Percentiles rank a stretch among this genome's conserved stretches.
These are phyloP conservation scores for Apodemus speciosus DNA, from an alignment of 2,113 vertebrate genomes.

Conservation along the genomic window DNA sequence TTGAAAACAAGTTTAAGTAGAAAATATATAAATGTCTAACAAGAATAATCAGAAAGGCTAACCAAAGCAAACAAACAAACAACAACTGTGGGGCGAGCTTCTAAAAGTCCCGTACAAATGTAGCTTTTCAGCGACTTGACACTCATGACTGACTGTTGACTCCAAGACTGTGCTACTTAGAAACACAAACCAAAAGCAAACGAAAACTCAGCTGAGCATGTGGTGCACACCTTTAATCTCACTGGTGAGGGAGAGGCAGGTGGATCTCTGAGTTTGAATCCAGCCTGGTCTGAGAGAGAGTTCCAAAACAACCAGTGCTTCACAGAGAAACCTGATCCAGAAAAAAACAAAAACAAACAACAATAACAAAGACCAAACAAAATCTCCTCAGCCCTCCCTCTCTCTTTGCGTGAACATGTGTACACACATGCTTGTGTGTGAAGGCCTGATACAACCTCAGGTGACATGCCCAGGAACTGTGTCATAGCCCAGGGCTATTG, in stretches of 20 bases:
- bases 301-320: background rate
- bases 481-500: background rate
- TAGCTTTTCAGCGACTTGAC: background rate
- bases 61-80: background rate
- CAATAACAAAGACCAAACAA: background rate
- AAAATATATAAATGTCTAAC: background rate
- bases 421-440: background rate
- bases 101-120: background rate
- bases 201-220: background rate
- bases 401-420: background rate
- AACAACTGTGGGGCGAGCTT: background rate
- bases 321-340: background rate
- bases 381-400: background rate
- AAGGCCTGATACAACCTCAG: background rate
- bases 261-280: background rate
- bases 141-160: background rate
- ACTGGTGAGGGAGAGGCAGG: background rate
- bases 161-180: background rate
- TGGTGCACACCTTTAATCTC: background rate
- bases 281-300: background rate
- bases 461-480: background rate
- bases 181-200: background rate
- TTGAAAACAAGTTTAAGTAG: background rate
- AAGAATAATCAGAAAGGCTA: background rate
- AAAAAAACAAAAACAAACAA: background rate